Conservation (phyloP, 2,797 vertebrate species). For the Glyptemys insculpta region DNA sequence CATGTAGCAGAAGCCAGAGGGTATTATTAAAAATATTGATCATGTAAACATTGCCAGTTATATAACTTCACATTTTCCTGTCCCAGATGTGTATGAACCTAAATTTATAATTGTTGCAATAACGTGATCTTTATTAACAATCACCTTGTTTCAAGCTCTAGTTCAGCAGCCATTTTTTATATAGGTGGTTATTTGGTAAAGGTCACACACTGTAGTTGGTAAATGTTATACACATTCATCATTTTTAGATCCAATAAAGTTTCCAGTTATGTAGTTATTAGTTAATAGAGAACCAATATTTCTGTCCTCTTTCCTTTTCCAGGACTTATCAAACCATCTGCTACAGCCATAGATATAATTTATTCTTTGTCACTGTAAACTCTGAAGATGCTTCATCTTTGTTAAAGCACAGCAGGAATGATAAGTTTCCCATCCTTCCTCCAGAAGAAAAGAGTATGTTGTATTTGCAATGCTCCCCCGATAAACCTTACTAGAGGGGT, state of each 20-base stretch:
- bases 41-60: background rate
- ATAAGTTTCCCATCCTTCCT: background rate
- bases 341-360: background rate
- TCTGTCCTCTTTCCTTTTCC: background rate
- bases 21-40: background rate
- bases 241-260: conserved; percentile 35
- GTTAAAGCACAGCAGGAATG: background rate
- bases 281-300: conserved; percentile 28
- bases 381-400: background rate
- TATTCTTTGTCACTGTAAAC: conserved; percentile 17
- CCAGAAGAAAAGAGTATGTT: background rate
- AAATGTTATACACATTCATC: conserved; percentile 29
- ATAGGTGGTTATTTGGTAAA: conserved; percentile 29
- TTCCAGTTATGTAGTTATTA: background rate
- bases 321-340: background rate
- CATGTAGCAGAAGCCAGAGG: background rate
- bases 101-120: background rate
- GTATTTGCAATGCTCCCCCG: background rate
- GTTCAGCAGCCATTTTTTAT: conserved; percentile 6
- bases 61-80: background rate
- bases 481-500: background rate
- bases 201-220: conserved; percentile 7
- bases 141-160: background rate
- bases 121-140: conserved; percentile 6
- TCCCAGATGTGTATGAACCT: background rate